Evolutionary conservation across 2,113 vertebrate species (phyloP), one percentile per base, ranked within the genome.

Genomic region (Tenrec ecaudatus): DNA sequence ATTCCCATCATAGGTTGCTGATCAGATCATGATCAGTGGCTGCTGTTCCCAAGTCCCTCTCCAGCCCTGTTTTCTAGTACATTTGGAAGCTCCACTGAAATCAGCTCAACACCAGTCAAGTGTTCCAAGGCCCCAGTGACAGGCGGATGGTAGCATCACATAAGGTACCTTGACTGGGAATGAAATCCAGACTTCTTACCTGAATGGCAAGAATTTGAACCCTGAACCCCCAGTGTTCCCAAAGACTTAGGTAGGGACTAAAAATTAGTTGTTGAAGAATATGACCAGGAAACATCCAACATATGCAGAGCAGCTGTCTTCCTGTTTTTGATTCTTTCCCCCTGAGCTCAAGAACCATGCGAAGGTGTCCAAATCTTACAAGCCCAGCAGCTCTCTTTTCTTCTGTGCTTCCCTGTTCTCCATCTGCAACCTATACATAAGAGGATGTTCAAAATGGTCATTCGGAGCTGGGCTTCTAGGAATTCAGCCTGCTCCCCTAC

Each of bases 401-500:
- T 20, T 71, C 20, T 25, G 40, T 31, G 14, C 10, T 0, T 15
- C 29, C 31, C 19, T 12, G 6, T 62, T 27, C 62, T 57, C 10
- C 6, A 3, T 20, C 17, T 16, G 6, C 17, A 57, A 80, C 60
- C 5, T 2, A 25, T 19, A 12, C 60, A 62, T 53, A 2, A 58
- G 91, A 85, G 20, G 38, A 89, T 89, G 87, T 93, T 91, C 83
- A 81, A 92, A 76, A 80, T 82, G 92, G 12, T 81, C 86, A 31
- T 31, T 64, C 76, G 1, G 16, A 62, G 14, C 36, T 22, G 33
- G 9, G 19, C 89, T 97, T 97, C 93, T 95, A 94, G 88, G 79
- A 93, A 38, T 91, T 94, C 83, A 31, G 96, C 78, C 92, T 92
- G 93, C 94, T 97, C 88, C 96, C 96, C 96, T 97, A 97, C 86